Base-by-base conservation (phyloP, 2,113 vertebrate genomes). In the Brachionichthys hirsutus region DNA sequence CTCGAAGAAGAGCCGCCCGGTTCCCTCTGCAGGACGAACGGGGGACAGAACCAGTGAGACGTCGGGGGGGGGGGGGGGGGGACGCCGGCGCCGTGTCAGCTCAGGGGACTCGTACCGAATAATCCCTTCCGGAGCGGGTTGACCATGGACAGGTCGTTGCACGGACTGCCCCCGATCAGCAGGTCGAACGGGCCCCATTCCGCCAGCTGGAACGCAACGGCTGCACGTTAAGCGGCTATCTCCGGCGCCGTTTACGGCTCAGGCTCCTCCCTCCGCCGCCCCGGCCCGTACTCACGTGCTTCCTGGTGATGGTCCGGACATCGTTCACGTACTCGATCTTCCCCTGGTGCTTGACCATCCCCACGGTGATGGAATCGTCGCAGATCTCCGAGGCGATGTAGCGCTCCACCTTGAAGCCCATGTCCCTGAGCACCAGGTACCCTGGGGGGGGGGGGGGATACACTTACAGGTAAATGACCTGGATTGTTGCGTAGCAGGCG, bases 101-200 rank as follows among this genome's bases (percentile, higher is more conserved):
- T 13, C 14, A 15, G 3, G 42, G 50, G 55, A 15, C 36, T 11
- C 79, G 19, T 89, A 98, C 96, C 96, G 59, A 93, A 98, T 2
- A 98, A 83, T 3, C 94, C 95, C 86, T 98, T 98, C 70, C 95
- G 90, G 15, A 92, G 88, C 0, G 96, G 92, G 41, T 92, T 98
- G 80, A 95, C 94, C 67, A 94, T 92, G 19, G 95, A 94, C 9
- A 97, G 90, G 3, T 98, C 95, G 0, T 96, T 95, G 54, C 94
- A 97, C 0, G 95, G 95, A 63, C 93, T 98, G n/a, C 95, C 95
- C 40, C 97, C 97, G 1, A 98, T 98, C 83, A 98, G 91, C 73
- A 98, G 78, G 67, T 98, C 97, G 48, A 98, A 98, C 0, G 96
- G 97, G 8, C 97, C 97, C 96, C 96, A 98, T 57, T 98, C 94